These are phyloP conservation scores for Lepidurus arcticus DNA, from an alignment of 1,140 invertebrate species.

Conservation along the genomic window DNA sequence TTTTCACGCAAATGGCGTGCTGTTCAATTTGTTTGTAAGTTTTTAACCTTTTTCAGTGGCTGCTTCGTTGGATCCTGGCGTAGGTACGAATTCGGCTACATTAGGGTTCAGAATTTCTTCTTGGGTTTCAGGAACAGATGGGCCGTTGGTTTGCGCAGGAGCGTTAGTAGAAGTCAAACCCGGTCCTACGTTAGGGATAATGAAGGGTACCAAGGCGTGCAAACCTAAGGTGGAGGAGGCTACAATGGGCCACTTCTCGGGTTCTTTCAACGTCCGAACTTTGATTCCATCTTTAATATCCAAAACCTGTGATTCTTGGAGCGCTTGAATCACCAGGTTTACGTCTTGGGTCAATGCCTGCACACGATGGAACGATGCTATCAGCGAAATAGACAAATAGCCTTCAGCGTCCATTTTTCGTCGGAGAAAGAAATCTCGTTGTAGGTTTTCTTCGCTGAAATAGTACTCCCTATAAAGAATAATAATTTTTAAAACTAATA, in stretches of 20 bases:
- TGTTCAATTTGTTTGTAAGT: no score
- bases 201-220: neutral
- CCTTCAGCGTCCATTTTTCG: slow-evolving; percentile 94
- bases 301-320: slow-evolving; percentile 71
- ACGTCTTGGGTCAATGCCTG: slow-evolving; percentile 79
- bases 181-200: neutral
- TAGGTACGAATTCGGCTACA: slow-evolving; percentile 76
- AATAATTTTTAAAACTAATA: slow-evolving; percentile 36
- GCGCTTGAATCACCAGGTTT: slow-evolving; percentile 70
- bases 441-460: slow-evolving; percentile 94
- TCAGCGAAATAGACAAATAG: slow-evolving; percentile 83
- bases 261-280: slow-evolving; percentile 72
- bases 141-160: neutral
- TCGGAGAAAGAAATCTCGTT: slow-evolving; percentile 91
- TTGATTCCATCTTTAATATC: slow-evolving; percentile 72
- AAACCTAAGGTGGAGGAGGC: neutral
- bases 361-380: slow-evolving; percentile 93
- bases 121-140: neutral
- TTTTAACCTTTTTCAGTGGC: neutral
- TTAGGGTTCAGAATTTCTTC: slow-evolving; percentile 64
- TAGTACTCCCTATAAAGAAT: slow-evolving; percentile 87
- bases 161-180: neutral
- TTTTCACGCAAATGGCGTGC: no score
- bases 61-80: slow-evolving; percentile 33
- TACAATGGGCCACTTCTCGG: slow-evolving; percentile 75